Evolutionary conservation across 2,113 vertebrate species (phyloP).

Genomic region (Trochalopteron elliotii): DNA sequence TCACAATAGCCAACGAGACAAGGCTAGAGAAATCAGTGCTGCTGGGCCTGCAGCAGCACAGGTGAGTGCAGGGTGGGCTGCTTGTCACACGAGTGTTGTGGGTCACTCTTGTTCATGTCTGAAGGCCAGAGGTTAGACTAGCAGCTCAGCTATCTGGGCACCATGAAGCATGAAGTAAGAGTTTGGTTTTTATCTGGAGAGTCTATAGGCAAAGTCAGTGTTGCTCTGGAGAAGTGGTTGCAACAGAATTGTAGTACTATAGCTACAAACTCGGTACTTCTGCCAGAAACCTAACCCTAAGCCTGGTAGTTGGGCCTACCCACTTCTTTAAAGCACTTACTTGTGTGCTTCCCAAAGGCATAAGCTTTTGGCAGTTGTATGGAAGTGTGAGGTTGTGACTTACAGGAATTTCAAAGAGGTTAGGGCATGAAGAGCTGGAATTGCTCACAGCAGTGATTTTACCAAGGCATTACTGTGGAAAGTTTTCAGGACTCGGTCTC

Average conservation of each 20-base stretch:
- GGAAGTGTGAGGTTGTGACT: slow-evolving; percentile 3
- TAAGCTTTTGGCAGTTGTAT: not conserved
- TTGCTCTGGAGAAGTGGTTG: not conserved
- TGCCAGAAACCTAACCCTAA: not conserved
- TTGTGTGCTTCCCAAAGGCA: not conserved
- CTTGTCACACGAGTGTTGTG: fast-evolving
- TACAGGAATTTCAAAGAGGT: not conserved
- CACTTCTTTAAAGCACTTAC: not conserved
- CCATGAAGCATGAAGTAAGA: not conserved
- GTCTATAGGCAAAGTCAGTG: not conserved
- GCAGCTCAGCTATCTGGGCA: not conserved
- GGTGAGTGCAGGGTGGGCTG: slow-evolving; percentile 58
- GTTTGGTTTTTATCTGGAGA: not conserved
- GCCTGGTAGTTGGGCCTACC: not conserved
- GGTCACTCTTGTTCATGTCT: not conserved
- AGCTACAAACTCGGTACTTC: not conserved
- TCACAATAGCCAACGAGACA: slow-evolving; percentile 82
- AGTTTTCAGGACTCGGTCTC: not conserved
- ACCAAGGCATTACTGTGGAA: not conserved
- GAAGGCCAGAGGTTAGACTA: not conserved
- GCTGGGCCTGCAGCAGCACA: slow-evolving; percentile 82
- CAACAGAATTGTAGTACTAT: not conserved
- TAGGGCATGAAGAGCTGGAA: slow-evolving; percentile 7
- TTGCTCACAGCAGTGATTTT: not conserved
- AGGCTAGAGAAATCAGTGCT: slow-evolving; percentile 81